Evolutionary conservation across 2,113 vertebrate species (phyloP).

Genomic region (Dinomys branickii): DNA sequence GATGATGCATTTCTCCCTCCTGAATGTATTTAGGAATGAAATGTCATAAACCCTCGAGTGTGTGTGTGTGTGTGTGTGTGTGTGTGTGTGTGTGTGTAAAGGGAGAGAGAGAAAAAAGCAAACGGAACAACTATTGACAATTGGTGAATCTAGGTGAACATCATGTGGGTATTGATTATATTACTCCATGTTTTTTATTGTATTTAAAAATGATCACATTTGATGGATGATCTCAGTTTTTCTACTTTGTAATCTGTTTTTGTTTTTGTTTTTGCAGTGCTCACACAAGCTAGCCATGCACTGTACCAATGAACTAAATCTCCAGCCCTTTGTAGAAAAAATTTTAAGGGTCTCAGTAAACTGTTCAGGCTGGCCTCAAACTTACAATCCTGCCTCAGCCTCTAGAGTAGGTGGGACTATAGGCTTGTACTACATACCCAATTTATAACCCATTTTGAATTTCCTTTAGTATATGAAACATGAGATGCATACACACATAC

Average conservation of each 20-base stretch:
- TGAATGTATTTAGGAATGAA: not conserved
- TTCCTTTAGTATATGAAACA: not conserved
- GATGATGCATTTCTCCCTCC: not conserved
- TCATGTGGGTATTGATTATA: not conserved
- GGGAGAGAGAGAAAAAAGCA: not conserved
- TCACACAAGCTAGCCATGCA: not conserved
- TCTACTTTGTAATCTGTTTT: not conserved
- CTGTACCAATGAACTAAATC: not conserved
- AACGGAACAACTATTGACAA: not conserved
- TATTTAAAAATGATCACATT: not conserved
- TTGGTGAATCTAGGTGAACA: not conserved
- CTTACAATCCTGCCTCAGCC: not conserved
- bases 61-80: not conserved
- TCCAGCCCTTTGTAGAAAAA: not conserved
- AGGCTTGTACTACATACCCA: not conserved
- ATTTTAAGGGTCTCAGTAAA: not conserved
- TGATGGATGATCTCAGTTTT: not conserved
- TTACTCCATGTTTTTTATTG: not conserved
- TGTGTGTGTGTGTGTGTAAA: not conserved
- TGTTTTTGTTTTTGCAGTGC: not conserved
- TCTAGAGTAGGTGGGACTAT: not conserved
- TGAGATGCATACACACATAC: not conserved
- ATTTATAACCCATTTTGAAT: not conserved
- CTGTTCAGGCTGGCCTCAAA: too few species aligned
- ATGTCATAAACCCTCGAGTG: not conserved